Base-by-base conservation (phyloP, 2,797 vertebrate species). In the Diceros bicornis region DNA sequence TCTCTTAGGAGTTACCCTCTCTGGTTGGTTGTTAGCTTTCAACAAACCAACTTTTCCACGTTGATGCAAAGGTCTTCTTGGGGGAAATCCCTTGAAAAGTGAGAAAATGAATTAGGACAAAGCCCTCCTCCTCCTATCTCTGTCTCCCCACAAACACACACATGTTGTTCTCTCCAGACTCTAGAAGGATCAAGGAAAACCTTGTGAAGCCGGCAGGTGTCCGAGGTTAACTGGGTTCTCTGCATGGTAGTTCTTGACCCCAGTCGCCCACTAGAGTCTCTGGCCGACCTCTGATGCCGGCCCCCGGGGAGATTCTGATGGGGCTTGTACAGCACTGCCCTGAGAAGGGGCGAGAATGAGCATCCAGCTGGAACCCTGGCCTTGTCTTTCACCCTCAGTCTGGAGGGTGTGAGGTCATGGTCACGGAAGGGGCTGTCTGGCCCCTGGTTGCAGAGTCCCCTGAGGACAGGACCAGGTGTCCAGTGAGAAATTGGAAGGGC, bases 11-110 rank as follows among this genome's bases (percentile, higher is more conserved):
- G 21, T 25, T 55, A 12, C 29, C 3, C 5, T 32, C 52, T 68
- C 61, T n/a, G 9, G 13, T 14, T 11, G n/a, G 10, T 23, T 6
- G 4, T 34, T 12, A 11, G 44, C 32, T 37, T 29, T 71, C 34
- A 11, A 1, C 1, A 1, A 25, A 10, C 71, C 2, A 14, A 16
- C 47, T 17, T 47, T 25, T 4, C 20, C 41, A 4, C 6, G 13
- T 27, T 34, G 17, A 11, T 16, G 27, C 17, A 27, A 59, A 27
- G 25, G 18, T 59, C 64, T 78, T 61, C n/a, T 74, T 64, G 25
- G 59, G 50, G 29, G 18, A 57, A 61, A n/a, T 1, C 4, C 86
- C 37, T 59, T 41, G 17, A 50, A 23, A 71, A 89, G 37, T 21
- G 23, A 93, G 55, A 61, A 62, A 12, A 68, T 23, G 41, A 66